Evolutionary conservation across 2,888 invertebrate species (phyloP).

Genomic region (Sycophila texana): DNA sequence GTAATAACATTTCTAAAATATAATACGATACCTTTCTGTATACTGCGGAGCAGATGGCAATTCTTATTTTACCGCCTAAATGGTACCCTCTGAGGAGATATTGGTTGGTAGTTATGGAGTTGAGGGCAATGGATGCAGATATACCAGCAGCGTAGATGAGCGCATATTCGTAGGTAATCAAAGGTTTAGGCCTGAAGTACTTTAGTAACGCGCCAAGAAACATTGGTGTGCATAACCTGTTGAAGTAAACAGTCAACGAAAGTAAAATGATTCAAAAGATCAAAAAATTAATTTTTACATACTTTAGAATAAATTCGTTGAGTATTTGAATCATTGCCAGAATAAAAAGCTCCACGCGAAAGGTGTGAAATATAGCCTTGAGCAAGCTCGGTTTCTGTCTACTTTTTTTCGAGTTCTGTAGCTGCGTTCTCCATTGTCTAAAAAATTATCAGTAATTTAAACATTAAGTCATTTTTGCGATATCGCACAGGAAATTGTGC

Average conservation of each 20-base stretch:
- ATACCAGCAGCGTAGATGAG: conserved; percentile 71
- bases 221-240: conserved; percentile 82
- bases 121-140: conserved; percentile 69
- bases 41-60: conserved; percentile 88
- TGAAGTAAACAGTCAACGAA: neutral
- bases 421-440: conserved; percentile 77
- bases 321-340: conserved; percentile 76
- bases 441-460: conserved; percentile 44
- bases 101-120: conserved; percentile 82
- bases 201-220: conserved; percentile 81
- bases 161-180: conserved; percentile 64
- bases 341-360: conserved; percentile 74
- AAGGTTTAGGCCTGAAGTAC: conserved; percentile 78
- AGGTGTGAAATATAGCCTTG: conserved; percentile 75
- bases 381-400: conserved; percentile 75
- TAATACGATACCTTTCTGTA: conserved; percentile 85
- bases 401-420: conserved; percentile 68
- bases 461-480: neutral
- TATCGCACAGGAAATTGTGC: neutral
- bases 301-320: conserved; percentile 71
- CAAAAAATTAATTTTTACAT: neutral
- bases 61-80: conserved; percentile 88
- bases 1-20: too few relatives aligned
- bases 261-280: neutral
- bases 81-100: conserved; percentile 83